Percentiles rank a stretch among this genome's conserved stretches.
These are phyloP conservation scores for Rhipidura dahli DNA, from an alignment of 2,113 vertebrate species.

Conservation along the genomic window DNA sequence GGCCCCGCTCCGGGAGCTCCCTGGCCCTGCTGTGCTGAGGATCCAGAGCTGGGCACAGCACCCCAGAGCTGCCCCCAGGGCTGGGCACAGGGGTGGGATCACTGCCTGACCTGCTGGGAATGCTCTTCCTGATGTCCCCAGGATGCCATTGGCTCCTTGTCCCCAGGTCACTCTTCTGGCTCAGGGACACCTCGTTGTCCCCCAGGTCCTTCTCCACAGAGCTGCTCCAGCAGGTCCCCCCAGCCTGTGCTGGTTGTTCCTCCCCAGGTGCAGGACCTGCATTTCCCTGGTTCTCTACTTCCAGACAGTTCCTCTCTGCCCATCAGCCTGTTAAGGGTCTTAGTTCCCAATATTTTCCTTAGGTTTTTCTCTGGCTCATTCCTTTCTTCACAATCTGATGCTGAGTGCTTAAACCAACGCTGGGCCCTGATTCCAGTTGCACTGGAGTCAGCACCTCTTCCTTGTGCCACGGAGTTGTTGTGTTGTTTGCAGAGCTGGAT, in stretches of 20 bases:
- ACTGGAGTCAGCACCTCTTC: not conserved
- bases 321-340: not conserved
- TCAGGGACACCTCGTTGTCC: not conserved
- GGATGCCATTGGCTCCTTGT: not conserved
- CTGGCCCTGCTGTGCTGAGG: not conserved
- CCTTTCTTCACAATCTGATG: not conserved
- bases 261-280: not conserved
- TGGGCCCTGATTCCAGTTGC: not conserved
- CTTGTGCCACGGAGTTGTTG: not conserved
- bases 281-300: not conserved
- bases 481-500: not conserved
- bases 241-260: not conserved
- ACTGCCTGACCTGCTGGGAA: not conserved
- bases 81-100: not conserved
- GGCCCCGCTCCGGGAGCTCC: not conserved
- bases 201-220: not conserved
- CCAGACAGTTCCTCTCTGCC: not conserved
- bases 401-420: rapidly evolving
- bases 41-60: not conserved
- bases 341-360: not conserved
- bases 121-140: not conserved
- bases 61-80: not conserved
- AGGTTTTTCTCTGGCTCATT: not conserved
- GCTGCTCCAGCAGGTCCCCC: not conserved
- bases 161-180: not conserved